Conservation (phyloP, 2,888 invertebrate genomes). For the Cephalotes varians region DNA sequence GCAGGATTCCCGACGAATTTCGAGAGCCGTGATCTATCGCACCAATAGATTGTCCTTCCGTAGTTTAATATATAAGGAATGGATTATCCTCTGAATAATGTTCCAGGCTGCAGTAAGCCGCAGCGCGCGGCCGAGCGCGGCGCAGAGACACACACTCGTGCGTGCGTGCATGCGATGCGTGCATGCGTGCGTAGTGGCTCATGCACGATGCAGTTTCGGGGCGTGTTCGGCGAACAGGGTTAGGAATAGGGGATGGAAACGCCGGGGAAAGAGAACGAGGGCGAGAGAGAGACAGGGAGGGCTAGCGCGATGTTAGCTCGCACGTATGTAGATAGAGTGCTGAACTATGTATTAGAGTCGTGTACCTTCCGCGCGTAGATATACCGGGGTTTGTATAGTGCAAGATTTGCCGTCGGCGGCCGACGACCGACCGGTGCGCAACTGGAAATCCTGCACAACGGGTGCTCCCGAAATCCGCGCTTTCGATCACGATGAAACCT, state of each 20-base stretch:
- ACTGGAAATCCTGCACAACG: conserved; percentile 76
- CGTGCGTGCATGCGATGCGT: conserved; percentile 26
- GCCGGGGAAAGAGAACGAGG: conserved; percentile 32
- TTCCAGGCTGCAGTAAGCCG: conserved; percentile 74
- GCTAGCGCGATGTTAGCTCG: conserved; percentile 80
- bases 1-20: conserved; percentile 54
- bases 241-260: conserved; percentile 73
- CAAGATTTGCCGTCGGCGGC: conserved; percentile 80
- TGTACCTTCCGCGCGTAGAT: conserved; percentile 78
- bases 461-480: conserved; percentile 73
- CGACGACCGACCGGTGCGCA: conserved; percentile 56
- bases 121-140: conserved; percentile 64
- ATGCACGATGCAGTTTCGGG: conserved; percentile 63
- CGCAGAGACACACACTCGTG: conserved; percentile 25
- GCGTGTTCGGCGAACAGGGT: conserved; percentile 72
- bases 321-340: conserved; percentile 82
- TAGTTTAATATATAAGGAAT: conserved; percentile 80
- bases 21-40: conserved; percentile 69
- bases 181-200: conserved; percentile 45
- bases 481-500: conserved; percentile 51
- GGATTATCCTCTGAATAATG: conserved; percentile 84
- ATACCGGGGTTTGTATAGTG: conserved; percentile 77
- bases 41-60: conserved; percentile 75
- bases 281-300: conserved; percentile 71
- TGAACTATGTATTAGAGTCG: conserved; percentile 83